Conservation (phyloP, 1,140 invertebrate genomes). For the Pectinophora gossypiella region DNA sequence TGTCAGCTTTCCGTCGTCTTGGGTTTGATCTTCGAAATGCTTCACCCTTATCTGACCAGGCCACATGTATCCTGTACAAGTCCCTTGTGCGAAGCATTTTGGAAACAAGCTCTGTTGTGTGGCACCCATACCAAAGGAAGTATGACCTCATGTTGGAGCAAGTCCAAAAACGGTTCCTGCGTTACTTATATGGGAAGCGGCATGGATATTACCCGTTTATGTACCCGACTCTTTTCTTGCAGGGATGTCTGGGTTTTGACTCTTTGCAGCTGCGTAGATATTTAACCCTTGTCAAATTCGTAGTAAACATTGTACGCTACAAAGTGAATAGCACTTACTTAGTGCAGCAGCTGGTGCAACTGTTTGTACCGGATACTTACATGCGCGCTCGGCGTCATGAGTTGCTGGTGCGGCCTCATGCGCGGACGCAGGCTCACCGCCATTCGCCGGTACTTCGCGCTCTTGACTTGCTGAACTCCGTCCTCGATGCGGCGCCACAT, state of each 20-base stretch:
- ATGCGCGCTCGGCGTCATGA: neutral
- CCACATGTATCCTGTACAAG: neutral
- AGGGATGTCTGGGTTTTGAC: neutral
- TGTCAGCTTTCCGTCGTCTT: neutral
- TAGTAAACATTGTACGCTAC: neutral
- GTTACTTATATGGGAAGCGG: neutral
- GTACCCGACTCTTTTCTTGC: neutral
- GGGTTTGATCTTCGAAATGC: conserved; percentile 3
- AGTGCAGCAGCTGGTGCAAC: neutral
- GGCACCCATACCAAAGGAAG: neutral
- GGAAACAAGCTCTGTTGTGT: neutral
- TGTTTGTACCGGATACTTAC: neutral
- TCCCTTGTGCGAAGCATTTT: neutral
- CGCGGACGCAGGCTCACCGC: neutral
- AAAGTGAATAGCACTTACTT: neutral
- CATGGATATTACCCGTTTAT: neutral
- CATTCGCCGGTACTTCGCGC: neutral
- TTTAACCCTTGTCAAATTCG: neutral
- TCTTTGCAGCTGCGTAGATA: neutral
- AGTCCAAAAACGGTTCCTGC: neutral
- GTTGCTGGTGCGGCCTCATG: neutral
- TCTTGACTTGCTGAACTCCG: neutral
- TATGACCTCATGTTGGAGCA: conserved; percentile 2
- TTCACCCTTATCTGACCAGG: neutral
- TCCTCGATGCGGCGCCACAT: neutral